A percentile compares a stretch with the other conserved stretches of the same genome.
Conservation (phyloP, 2,797 vertebrate genomes). For the Potorous gilbertii region DNA sequence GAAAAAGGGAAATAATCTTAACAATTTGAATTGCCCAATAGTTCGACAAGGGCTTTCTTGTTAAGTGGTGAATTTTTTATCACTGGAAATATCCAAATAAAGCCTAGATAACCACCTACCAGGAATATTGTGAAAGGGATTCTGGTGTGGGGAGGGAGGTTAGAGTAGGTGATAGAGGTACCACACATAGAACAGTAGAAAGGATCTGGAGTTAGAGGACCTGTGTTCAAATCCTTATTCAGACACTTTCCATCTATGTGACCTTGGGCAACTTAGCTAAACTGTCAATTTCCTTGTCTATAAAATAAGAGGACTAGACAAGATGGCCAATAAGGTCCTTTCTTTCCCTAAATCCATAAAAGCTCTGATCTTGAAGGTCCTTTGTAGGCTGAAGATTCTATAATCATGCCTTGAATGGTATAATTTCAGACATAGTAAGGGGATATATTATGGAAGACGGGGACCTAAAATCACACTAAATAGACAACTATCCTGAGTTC, state of each 20-base stretch:
- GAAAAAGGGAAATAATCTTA: not conserved
- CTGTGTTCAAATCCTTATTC: not conserved
- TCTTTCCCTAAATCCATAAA: not conserved
- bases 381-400: not conserved
- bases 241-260: not conserved
- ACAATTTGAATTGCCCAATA: not conserved
- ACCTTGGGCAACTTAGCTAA: not conserved
- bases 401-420: not conserved
- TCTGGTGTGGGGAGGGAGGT: too few relatives aligned
- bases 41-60: not conserved
- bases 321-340: not conserved
- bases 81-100: not conserved
- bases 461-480: not conserved
- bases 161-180: not conserved
- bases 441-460: not conserved
- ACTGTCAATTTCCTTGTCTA: not conserved
- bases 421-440: not conserved
- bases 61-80: not conserved
- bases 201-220: not conserved
- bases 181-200: not conserved
- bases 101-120: not conserved
- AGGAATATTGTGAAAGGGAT: not conserved
- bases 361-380: not conserved
- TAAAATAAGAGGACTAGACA: not conserved
- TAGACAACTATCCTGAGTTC: not conserved